Evolutionary conservation across 2,113 vertebrate genomes (phyloP), one percentile per base, ranked within the genome.

Genomic region (Daphoenositta chrysoptera): DNA sequence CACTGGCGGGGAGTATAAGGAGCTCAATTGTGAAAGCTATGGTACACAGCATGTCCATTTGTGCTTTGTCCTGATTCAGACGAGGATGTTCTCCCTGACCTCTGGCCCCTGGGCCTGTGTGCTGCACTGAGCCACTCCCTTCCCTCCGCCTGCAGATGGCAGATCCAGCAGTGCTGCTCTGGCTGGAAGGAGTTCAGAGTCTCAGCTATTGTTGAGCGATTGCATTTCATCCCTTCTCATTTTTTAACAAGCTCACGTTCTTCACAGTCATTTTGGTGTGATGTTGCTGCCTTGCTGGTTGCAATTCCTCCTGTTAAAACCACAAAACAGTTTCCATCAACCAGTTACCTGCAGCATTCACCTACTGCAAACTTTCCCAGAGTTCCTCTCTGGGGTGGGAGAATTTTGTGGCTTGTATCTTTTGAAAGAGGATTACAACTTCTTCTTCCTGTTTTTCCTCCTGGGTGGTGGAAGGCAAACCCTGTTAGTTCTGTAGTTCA

Each of bases 21-120:
- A 99, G 96, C 94, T 99, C 54, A 98, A 99, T 89, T 99, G 99
- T 97, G 98, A 99, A 97, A 98, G 98, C 97, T 97, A 97, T 0
- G 98, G 98, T 99, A 96, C 21, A 69, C 31, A 5, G 63, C 5
- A 1, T 3, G 28, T 75, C 53, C 64, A 22, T 66, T 31, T 10
- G 0, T 37, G 53, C 51, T 89, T 92, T 50, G 60, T 56, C 39
- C 58, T 33, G 42, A 28, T 70, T 76, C 64, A 28, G 68, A n/a
- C 0, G 0, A 91, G 75, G 61, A 47, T 37, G 53, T 90, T 93
- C 47, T 90, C 39, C 79, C 63, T 53, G 50, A 85, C 61, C 61
- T 79, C 66, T 68, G 53, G 47, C 24, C 47, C 9, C 21, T 1
- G 0, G 42, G 27, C 54, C 75, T 85, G 47, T 73, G 81, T 15